phyloP scores from a whole-genome alignment of 2,888 invertebrate species.

The Pristionchus entomophagus region DNA sequence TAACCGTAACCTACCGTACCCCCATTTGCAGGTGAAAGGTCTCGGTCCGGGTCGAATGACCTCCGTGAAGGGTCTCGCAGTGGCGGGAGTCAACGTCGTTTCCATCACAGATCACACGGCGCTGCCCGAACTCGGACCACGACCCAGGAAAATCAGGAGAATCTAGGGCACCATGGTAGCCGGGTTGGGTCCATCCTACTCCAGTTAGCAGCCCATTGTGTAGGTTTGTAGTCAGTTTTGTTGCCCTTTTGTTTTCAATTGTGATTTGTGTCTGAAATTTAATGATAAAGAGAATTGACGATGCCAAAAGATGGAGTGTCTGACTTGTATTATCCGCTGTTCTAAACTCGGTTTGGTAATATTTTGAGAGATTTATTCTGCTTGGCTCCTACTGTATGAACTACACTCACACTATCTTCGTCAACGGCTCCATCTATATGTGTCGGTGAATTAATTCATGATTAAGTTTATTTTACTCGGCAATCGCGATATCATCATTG shows the following conservation, averaged over 20 bases:
- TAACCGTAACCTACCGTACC: too few species aligned
- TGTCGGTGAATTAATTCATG: too few species aligned
- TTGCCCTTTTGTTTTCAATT: background rate
- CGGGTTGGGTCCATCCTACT: background rate
- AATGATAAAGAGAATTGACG: too few species aligned
- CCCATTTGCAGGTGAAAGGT: constrained; percentile 72
- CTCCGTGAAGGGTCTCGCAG: constrained; percentile 91
- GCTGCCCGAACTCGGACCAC: constrained; percentile 85
- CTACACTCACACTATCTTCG: too few species aligned
- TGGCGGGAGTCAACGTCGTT: constrained; percentile 90
- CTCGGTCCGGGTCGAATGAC: constrained; percentile 81
- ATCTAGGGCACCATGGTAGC: constrained; percentile 80
- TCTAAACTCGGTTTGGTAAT: too few species aligned
- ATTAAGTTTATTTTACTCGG: too few species aligned
- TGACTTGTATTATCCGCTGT: too few species aligned
- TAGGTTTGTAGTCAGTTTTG: background rate
- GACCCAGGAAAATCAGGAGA: constrained; percentile 88
- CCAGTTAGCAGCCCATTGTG: background rate
- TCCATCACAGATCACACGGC: constrained; percentile 93
- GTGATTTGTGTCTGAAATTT: background rate
- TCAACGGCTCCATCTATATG: too few species aligned
- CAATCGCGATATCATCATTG: too few species aligned
- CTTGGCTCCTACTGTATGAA: too few species aligned
- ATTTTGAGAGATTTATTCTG: too few species aligned
- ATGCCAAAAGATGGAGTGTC: too few species aligned